Conservation (phyloP, 2,888 invertebrate genomes). For the Acanthopleura granulata region DNA sequence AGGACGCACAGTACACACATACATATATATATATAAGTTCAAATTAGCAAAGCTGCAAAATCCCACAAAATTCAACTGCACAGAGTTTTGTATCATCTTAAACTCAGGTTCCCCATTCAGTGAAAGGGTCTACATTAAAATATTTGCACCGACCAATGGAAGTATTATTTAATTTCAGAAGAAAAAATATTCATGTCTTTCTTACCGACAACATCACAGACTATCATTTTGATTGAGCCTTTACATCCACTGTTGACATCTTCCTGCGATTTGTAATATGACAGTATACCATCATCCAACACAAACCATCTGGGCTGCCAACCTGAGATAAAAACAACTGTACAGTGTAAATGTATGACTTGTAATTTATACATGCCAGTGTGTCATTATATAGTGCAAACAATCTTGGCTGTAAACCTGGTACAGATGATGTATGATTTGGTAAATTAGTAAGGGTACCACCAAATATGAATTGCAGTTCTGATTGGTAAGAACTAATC, state of each 20-base stretch:
- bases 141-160: not conserved
- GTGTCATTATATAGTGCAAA: too few relatives aligned
- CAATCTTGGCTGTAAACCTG: too few relatives aligned
- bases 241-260: slow-evolving; percentile 87
- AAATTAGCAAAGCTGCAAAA: too few relatives aligned
- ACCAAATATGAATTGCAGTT: too few relatives aligned
- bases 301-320: slow-evolving; percentile 91
- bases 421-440: too few relatives aligned
- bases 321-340: slow-evolving; percentile 72
- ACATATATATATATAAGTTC: too few relatives aligned
- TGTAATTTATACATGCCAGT: too few relatives aligned
- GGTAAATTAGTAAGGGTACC: too few relatives aligned
- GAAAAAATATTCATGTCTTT: slow-evolving; percentile 16
- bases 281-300: slow-evolving; percentile 82
- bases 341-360: not conserved
- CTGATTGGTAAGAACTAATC: too few relatives aligned
- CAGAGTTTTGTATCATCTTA: too few relatives aligned
- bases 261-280: slow-evolving; percentile 86
- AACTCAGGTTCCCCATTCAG: not conserved
- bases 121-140: not conserved
- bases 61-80: too few relatives aligned
- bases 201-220: slow-evolving; percentile 85
- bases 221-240: slow-evolving; percentile 85
- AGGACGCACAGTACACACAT: too few relatives aligned
- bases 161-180: not conserved